phyloP scores from a whole-genome alignment of 2,888 invertebrate genomes.

The Galerucella calmariensis region DNA sequence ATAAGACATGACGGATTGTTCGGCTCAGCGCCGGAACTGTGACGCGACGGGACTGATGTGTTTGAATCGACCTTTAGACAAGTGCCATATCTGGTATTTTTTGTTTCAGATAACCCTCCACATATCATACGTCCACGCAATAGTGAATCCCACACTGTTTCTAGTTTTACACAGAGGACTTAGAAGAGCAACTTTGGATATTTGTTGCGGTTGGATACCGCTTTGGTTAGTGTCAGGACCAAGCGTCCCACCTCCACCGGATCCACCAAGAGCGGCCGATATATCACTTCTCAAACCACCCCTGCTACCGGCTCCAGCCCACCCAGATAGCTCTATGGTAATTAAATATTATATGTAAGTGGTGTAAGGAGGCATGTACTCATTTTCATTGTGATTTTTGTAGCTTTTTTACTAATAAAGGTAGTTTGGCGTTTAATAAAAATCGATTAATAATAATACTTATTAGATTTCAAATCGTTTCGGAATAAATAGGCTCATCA shows the following conservation, averaged over 20 bases:
- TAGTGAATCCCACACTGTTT: slow-evolving; percentile 84
- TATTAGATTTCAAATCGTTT: too few species aligned
- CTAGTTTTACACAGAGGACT: slow-evolving; percentile 82
- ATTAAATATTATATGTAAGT: slow-evolving; percentile 69
- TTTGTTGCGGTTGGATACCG: slow-evolving; percentile 76
- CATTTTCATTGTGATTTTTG: slow-evolving; percentile 30
- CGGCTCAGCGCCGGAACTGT: too few species aligned
- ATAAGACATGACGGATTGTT: too few species aligned
- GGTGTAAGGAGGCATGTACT: slow-evolving; percentile 58
- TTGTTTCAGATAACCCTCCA: slow-evolving; percentile 81
- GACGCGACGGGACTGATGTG: too few species aligned
- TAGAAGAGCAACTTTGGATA: slow-evolving; percentile 76
- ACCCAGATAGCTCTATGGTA: slow-evolving; percentile 68
- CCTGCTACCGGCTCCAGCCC: slow-evolving; percentile 67
- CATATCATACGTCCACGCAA: slow-evolving; percentile 88
- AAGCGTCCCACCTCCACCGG: slow-evolving; percentile 72
- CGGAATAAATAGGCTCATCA: too few species aligned
- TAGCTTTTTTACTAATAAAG: not conserved
- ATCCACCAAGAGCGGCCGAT: slow-evolving; percentile 69
- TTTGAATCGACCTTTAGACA: too few species aligned
- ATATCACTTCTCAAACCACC: slow-evolving; percentile 73
- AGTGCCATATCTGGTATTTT: not conserved
- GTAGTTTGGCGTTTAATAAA: not conserved
- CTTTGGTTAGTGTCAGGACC: slow-evolving; percentile 58
- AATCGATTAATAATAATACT: not conserved